Conservation (phyloP, 1,140 invertebrate species). For the Lysiphlebus fabarum region DNA sequence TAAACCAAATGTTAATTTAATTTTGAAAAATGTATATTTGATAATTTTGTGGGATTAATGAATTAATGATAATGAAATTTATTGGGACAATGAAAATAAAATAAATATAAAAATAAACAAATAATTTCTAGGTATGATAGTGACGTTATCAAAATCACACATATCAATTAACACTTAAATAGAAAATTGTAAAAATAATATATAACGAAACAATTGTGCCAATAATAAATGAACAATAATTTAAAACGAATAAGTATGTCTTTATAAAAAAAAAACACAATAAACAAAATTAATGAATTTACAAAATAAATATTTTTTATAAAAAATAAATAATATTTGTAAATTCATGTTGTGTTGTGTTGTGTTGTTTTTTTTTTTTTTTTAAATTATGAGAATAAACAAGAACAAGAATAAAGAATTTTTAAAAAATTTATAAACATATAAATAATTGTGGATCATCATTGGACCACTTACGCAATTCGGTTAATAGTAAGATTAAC, state of each 20-base stretch:
- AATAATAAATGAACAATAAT: too few species aligned
- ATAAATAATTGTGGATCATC: conserved; percentile 52
- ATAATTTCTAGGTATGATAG: too few species aligned
- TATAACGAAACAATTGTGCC: not conserved
- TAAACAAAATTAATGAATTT: too few species aligned
- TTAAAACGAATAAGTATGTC: too few species aligned
- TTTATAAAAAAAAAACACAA: not conserved
- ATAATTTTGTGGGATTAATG: conserved; percentile 1
- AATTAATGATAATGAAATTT: conserved; percentile 1
- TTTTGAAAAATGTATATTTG: not conserved
- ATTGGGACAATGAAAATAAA: not conserved
- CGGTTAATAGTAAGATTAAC: conserved; percentile 85
- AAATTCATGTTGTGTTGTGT: conserved; percentile 39
- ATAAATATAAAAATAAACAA: too few species aligned
- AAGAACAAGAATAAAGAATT: conserved; percentile 21
- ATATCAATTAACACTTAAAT: not conserved
- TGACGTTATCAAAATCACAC: too few species aligned
- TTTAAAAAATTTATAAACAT: conserved; percentile 35
- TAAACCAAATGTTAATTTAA: not conserved
- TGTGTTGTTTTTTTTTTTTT: too few species aligned
- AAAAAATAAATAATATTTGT: conserved; percentile 25
- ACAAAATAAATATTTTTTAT: conserved; percentile 7
- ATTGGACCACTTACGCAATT: conserved; percentile 80
- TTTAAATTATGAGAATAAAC: not conserved
- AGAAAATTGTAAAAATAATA: too few species aligned